These are phyloP conservation scores for Hyposmocoma kahamanoa DNA, from an alignment of 1,140 invertebrate species.

Conservation along the genomic window DNA sequence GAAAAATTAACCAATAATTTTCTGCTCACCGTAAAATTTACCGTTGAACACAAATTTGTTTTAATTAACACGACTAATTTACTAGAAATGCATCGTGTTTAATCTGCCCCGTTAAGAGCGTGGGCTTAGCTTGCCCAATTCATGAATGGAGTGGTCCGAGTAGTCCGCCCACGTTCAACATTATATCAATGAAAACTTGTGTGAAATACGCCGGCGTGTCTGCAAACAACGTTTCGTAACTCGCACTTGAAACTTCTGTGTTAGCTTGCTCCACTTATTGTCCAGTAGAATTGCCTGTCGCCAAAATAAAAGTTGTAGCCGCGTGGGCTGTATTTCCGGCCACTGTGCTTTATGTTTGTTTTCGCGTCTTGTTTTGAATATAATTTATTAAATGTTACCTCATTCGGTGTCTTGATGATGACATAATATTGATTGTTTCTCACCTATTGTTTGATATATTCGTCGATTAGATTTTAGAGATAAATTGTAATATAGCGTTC, in stretches of 20 bases:
- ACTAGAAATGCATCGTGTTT: slow-evolving; percentile 27
- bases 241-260: slow-evolving; percentile 35
- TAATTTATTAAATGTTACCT: too few species aligned
- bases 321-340: too few species aligned
- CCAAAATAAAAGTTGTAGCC: too few species aligned
- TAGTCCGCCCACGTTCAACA: slow-evolving; percentile 48
- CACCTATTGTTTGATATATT: too few species aligned
- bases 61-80: slow-evolving; percentile 53
- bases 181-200: slow-evolving; percentile 52
- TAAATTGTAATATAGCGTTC: too few species aligned
- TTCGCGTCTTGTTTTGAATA: too few species aligned
- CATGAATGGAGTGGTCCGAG: slow-evolving; percentile 56
- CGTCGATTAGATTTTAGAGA: too few species aligned
- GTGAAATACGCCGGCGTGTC: slow-evolving; percentile 34
- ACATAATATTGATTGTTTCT: too few species aligned
- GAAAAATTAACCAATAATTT: too few species aligned
- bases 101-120: slow-evolving; percentile 48
- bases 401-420: too few species aligned
- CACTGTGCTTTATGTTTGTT: too few species aligned
- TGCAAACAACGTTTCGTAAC: slow-evolving; percentile 46
- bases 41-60: slow-evolving; percentile 40
- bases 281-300: too few species aligned
- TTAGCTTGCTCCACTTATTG: slow-evolving; percentile 22
- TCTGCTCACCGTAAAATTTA: slow-evolving; percentile 34
- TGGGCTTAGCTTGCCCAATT: slow-evolving; percentile 56